These are phyloP conservation scores for Hycleus phaleratus DNA, from an alignment of 1,140 invertebrate species.

Conservation along the genomic window DNA sequence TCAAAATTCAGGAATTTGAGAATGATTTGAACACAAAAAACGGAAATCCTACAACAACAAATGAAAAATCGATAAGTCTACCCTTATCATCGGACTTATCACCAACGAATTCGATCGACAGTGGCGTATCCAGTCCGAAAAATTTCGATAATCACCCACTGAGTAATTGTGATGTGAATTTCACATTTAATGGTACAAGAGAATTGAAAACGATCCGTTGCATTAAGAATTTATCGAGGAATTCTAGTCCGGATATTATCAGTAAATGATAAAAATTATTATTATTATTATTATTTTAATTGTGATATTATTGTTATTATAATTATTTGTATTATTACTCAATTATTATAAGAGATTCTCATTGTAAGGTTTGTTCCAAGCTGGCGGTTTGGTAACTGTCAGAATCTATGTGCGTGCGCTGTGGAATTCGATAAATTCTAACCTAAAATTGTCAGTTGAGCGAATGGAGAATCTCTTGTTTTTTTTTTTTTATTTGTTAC, in stretches of 20 bases:
- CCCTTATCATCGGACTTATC: slow-evolving; percentile 4
- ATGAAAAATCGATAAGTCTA: slow-evolving; percentile 11
- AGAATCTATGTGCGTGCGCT: too few species aligned
- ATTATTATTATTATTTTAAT: too few species aligned
- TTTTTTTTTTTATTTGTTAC: too few species aligned
- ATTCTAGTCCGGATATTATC: slow-evolving; percentile 32
- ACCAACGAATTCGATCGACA: slow-evolving; percentile 29
- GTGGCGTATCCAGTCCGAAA: slow-evolving; percentile 34
- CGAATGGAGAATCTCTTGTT: too few species aligned
- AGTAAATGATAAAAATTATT: slow-evolving; percentile 12
- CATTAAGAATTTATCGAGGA: slow-evolving; percentile 29
- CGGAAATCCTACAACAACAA: not conserved
- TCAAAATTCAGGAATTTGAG: slow-evolving; percentile 35
- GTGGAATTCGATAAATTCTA: too few species aligned
- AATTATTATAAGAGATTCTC: too few species aligned
- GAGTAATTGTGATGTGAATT: slow-evolving; percentile 53
- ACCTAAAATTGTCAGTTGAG: too few species aligned
- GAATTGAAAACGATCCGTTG: slow-evolving; percentile 54
- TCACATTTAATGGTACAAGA: slow-evolving; percentile 58
- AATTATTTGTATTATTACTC: too few species aligned
- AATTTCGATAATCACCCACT: slow-evolving; percentile 45
- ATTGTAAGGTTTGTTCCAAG: too few species aligned
- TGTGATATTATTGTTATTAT: too few species aligned
- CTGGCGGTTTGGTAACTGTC: too few species aligned
- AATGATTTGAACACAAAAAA: slow-evolving; percentile 12